Evolutionary conservation across 64 coral and sea anemone genomes (phyloP), one percentile per base, ranked within the genome.

Genomic region (Porites lutea): DNA sequence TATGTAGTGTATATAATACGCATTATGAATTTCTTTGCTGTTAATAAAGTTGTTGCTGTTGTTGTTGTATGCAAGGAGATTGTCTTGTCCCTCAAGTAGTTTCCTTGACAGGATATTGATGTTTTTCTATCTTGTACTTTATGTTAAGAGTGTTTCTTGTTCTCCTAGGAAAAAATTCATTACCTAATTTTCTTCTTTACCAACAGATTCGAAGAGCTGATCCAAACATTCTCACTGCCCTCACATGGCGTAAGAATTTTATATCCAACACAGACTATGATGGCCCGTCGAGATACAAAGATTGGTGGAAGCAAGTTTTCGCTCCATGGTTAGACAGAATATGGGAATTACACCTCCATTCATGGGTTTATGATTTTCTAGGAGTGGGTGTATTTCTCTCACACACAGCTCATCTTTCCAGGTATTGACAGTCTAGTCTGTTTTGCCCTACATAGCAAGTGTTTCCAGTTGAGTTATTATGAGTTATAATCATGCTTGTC

Each of bases 321-420:
- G 71, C 91, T 43, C 91, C 88, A 22, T n/a, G 93, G n/a, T 44
- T 96, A 3, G 95, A 96, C 75, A 96, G 95, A 68, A 88, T 96
- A 43, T 96, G 95, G 95, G 95, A 96, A 71, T 82, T 96, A 13
- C 95, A 96, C 75, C 92, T 96, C 49, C 95, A 84, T 48, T 84
- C 95, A 8, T 96, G 95, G 95, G 82, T 96, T 62, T 96, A 89
- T 86, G 95, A 96, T 65, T 93, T 96, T 73, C 70, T 96, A 7
- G 95, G 95, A 44, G 82, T 96, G 14, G 84, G 79, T 46, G 88
- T 89, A 51, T 93, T 96, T 65, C 92, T 96, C 45, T 93, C 83
- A 14, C 67, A 96, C 4, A 94, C 89, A 20, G 95, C 93, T 10
- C 82, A 87, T 60, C 88, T 90, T 19, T 96, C 95, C 8, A 96